Percentiles rank a stretch among this genome's conserved stretches.
Evolutionary conservation across 1,140 invertebrate genomes (phyloP).

Genomic region (Anoplophora glabripennis): DNA sequence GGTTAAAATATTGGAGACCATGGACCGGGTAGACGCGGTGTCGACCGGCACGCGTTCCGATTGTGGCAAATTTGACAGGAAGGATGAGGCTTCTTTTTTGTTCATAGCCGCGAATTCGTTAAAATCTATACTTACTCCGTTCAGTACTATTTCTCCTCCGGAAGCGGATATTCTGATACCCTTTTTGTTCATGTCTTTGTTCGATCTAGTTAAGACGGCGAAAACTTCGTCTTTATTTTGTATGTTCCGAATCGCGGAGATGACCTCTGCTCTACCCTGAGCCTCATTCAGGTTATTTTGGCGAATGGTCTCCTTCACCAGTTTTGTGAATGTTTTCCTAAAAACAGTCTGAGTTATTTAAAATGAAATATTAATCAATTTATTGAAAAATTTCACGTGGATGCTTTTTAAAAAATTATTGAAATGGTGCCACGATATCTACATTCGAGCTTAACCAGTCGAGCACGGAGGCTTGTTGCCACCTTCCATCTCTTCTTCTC

Average conservation of each 20-base stretch:
- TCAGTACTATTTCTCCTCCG: slow-evolving; percentile 34
- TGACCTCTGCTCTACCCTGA: slow-evolving; percentile 40
- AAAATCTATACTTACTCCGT: slow-evolving; percentile 37
- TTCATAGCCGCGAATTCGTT: slow-evolving; percentile 30
- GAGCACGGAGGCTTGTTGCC: too few relatives aligned
- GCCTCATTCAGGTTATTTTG: slow-evolving; percentile 26
- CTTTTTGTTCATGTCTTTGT: slow-evolving; percentile 36
- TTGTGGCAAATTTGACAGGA: slow-evolving; percentile 24
- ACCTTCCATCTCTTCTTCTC: too few relatives aligned
- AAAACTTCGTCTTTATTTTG: slow-evolving; percentile 40
- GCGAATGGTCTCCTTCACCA: slow-evolving; percentile 37
- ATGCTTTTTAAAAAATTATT: too few relatives aligned
- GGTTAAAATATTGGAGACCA: background rate
- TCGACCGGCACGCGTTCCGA: background rate
- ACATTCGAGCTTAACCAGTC: too few relatives aligned
- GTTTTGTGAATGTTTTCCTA: slow-evolving; percentile 41
- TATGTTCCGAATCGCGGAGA: slow-evolving; percentile 39
- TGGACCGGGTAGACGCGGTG: background rate
- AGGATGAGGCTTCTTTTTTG: slow-evolving; percentile 17
- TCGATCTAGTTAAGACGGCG: slow-evolving; percentile 37
- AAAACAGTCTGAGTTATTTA: background rate
- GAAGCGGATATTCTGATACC: slow-evolving; percentile 35
- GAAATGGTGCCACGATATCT: too few relatives aligned
- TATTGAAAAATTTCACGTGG: too few relatives aligned
- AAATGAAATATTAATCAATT: background rate